phyloP scores from a whole-genome alignment of 2,113 vertebrate genomes.

The Peromyscus leucopus region DNA sequence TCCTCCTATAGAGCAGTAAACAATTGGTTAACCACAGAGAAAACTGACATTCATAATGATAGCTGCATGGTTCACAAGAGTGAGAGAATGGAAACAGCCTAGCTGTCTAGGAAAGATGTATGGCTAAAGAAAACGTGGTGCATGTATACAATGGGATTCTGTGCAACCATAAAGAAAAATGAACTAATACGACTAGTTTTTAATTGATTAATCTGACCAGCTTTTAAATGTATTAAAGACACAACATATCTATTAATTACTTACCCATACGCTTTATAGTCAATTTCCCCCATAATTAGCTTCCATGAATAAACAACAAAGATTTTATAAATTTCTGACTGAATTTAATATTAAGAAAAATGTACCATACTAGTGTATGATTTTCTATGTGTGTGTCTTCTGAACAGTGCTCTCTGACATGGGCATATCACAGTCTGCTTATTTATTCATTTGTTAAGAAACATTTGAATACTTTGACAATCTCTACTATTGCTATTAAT shows the following conservation, averaged over 20 bases:
- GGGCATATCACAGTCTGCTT: not conserved
- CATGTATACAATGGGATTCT: not conserved
- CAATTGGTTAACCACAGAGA: not conserved
- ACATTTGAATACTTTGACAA: not conserved
- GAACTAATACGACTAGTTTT: not conserved
- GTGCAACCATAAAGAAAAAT: not conserved
- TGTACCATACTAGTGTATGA: not conserved
- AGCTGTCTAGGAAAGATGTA: not conserved
- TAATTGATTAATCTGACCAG: not conserved
- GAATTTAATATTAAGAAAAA: not conserved
- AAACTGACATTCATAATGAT: not conserved
- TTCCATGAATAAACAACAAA: not conserved
- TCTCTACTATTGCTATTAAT: not conserved
- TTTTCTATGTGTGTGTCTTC: not conserved
- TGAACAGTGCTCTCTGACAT: not conserved
- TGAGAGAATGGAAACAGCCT: not conserved
- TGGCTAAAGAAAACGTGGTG: not conserved
- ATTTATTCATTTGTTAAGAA: not conserved
- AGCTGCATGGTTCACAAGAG: not conserved
- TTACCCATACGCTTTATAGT: not conserved
- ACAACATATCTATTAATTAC: not conserved
- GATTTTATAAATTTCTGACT: not conserved
- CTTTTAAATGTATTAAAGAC: not conserved
- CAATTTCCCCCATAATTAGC: not conserved
- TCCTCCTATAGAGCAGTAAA: not conserved